Evolutionary conservation across 1,140 invertebrate genomes (phyloP).

Genomic region (Saccostrea glomerata): DNA sequence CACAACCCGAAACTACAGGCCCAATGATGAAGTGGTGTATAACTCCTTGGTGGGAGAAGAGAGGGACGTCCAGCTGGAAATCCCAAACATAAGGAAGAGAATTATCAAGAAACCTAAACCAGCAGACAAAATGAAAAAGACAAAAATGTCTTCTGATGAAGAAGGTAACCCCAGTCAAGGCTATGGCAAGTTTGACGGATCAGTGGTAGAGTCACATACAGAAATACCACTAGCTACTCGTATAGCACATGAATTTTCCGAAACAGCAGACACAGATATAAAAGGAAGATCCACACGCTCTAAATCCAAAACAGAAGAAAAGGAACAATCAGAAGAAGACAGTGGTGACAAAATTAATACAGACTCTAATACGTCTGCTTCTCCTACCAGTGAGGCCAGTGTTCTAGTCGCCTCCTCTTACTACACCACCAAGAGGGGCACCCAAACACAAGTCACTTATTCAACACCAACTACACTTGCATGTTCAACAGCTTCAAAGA

Average conservation of each 20-base stretch:
- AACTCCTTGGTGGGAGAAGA: constrained; percentile 28
- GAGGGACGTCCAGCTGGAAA: constrained; percentile 25
- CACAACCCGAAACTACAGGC: neutral
- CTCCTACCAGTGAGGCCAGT: neutral
- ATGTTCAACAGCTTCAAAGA: neutral
- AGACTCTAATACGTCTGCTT: neutral
- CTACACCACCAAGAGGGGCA: neutral
- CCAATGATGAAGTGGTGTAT: constrained; percentile 10
- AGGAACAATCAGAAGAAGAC: neutral
- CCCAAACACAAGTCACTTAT: neutral
- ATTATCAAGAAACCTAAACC: neutral
- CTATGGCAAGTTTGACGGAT: neutral
- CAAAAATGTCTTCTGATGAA: neutral
- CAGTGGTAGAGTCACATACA: neutral
- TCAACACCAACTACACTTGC: neutral
- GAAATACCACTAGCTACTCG: neutral
- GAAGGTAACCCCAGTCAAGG: neutral
- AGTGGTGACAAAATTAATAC: neutral
- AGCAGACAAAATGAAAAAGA: neutral
- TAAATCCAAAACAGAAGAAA: neutral
- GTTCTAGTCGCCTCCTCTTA: constrained; percentile 24
- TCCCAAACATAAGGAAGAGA: constrained; percentile 36
- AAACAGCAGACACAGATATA: neutral
- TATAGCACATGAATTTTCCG: neutral
- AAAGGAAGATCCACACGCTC: neutral